These are phyloP conservation scores for Beroe forskalii DNA, from an alignment of 37 sponge, comb jelly and placozoan genomes.

Conservation along the genomic window DNA sequence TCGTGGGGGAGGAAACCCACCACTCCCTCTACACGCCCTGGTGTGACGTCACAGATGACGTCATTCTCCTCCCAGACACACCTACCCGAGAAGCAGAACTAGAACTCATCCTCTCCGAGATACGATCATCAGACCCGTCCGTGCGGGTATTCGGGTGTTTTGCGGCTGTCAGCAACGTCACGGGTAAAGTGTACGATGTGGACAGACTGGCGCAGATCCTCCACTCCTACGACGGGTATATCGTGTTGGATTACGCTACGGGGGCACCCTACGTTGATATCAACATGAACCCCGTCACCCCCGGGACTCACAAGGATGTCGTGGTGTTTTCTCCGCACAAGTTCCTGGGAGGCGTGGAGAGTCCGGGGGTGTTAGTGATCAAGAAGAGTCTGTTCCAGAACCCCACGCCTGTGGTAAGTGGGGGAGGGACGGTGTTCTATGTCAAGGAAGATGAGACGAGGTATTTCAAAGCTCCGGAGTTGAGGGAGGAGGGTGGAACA, in stretches of 20 bases:
- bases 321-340: slow-evolving; percentile 88
- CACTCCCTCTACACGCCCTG: slow-evolving; percentile 63
- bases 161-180: slow-evolving; percentile 43
- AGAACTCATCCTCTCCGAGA: slow-evolving; percentile 1
- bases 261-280: slow-evolving; percentile 76
- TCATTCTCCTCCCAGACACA: slow-evolving; percentile 18
- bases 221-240: slow-evolving; percentile 1
- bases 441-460: slow-evolving; percentile 76
- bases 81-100: not conserved
- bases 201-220: slow-evolving; percentile 42
- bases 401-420: slow-evolving; percentile 71
- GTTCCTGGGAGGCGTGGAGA: slow-evolving; percentile 87
- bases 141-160: slow-evolving; percentile 56
- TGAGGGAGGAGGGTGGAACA: slow-evolving; percentile 91
- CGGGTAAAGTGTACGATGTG: slow-evolving; percentile 59
- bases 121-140: not conserved
- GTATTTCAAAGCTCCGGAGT: slow-evolving; percentile 57
- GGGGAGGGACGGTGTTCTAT: slow-evolving; percentile 93
- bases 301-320: slow-evolving; percentile 79
- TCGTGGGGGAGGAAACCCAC: slow-evolving; percentile 61
- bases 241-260: slow-evolving; percentile 42
- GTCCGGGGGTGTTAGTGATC: slow-evolving; percentile 85
- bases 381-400: slow-evolving; percentile 80
- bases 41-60: slow-evolving; percentile 13
- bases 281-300: slow-evolving; percentile 76